These are phyloP conservation scores for Crotophaga sulcirostris DNA, from an alignment of 2,113 vertebrate species.

Conservation along the genomic window DNA sequence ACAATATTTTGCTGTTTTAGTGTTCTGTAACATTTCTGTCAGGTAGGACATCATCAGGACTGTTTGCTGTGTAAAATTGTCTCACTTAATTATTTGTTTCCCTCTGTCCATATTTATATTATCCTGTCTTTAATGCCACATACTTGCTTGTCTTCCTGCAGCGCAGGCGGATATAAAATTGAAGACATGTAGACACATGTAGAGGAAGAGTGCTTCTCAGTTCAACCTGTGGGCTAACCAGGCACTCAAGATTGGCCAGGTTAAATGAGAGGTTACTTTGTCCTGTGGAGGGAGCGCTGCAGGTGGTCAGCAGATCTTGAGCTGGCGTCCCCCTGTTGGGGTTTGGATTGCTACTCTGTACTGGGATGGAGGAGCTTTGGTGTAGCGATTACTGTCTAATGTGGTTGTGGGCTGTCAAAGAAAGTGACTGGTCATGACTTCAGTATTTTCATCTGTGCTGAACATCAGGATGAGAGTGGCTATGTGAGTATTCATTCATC, in stretches of 20 bases:
- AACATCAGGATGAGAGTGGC: neutral
- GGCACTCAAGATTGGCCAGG: rapidly evolving
- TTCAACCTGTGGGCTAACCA: neutral
- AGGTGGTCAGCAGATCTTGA: neutral
- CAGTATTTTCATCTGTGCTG: neutral
- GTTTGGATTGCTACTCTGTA: rapidly evolving
- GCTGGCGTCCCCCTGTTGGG: neutral
- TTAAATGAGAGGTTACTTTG: neutral
- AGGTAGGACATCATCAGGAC: neutral
- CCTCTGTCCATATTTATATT: neutral
- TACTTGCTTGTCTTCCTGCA: neutral
- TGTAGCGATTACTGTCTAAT: neutral
- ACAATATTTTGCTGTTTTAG: neutral
- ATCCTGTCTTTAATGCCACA: neutral
- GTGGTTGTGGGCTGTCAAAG: neutral
- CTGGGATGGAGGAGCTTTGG: neutral
- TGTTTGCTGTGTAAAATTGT: neutral
- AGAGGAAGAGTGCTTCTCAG: neutral
- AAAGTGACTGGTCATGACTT: neutral
- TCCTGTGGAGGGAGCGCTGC: rapidly evolving
- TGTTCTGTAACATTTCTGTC: neutral
- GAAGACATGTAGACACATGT: rapidly evolving
- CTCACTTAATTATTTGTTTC: neutral
- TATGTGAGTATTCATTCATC: neutral
- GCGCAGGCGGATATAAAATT: neutral